Percentiles rank a stretch among this genome's conserved stretches.
These are phyloP conservation scores for Perognathus longimembris DNA, from an alignment of 2,113 vertebrate genomes.

Conservation along the genomic window DNA sequence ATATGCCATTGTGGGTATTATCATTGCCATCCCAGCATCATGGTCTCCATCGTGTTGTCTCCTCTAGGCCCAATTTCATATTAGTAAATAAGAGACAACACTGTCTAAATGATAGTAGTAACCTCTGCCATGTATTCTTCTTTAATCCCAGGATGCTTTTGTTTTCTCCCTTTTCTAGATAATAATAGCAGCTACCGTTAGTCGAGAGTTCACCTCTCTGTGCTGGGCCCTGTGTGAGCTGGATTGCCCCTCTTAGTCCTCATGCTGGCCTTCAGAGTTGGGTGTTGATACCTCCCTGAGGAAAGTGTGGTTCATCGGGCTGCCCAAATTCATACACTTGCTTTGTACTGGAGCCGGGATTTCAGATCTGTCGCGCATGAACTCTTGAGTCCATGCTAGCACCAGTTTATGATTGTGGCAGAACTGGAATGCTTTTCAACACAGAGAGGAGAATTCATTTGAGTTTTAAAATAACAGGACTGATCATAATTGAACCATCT, in stretches of 20 bases:
- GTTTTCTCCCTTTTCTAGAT: neutral
- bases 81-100: neutral
- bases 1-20: neutral
- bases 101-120: neutral
- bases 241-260: neutral
- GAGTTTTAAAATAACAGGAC: neutral
- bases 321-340: fast-evolving
- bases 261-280: neutral
- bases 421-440: neutral
- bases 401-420: neutral
- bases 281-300: neutral
- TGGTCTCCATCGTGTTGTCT: neutral
- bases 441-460: neutral
- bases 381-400: neutral
- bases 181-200: neutral
- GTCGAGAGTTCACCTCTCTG: neutral
- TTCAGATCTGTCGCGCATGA: neutral
- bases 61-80: neutral
- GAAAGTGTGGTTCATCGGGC: neutral
- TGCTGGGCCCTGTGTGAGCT: neutral
- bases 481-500: neutral
- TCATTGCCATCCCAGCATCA: neutral
- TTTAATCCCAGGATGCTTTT: neutral
- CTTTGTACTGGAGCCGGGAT: neutral
- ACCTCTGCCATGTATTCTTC: neutral